These are phyloP conservation scores for Automeris io DNA, from an alignment of 2,888 invertebrate genomes.

Conservation along the genomic window DNA sequence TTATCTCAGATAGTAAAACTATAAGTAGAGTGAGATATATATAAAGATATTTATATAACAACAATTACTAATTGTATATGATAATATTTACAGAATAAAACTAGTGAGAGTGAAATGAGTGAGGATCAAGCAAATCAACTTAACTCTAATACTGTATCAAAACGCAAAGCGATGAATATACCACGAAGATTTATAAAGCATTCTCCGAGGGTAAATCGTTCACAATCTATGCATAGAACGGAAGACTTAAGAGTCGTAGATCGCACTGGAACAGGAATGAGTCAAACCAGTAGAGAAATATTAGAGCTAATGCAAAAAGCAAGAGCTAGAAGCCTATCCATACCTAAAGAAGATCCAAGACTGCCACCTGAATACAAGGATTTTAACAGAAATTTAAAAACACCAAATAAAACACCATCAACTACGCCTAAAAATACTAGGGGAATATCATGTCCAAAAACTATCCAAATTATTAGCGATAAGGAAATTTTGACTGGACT, in stretches of 20 bases:
- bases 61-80: constrained; percentile 40
- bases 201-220: constrained; percentile 68
- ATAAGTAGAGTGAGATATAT: constrained; percentile 16
- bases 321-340: constrained; percentile 66
- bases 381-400: constrained; percentile 66
- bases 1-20: constrained; percentile 42
- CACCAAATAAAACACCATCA: constrained; percentile 68
- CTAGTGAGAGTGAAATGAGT: constrained; percentile 78
- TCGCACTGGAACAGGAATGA: constrained; percentile 59
- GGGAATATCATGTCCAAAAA: constrained; percentile 73
- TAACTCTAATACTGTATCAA: constrained; percentile 34
- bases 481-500: constrained; percentile 73
- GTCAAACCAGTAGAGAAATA: constrained; percentile 66
- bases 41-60: constrained; percentile 24
- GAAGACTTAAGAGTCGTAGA: constrained; percentile 52
- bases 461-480: constrained; percentile 68
- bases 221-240: constrained; percentile 73
- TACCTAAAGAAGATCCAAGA: constrained; percentile 69
- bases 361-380: constrained; percentile 48
- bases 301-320: constrained; percentile 69
- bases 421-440: constrained; percentile 47
- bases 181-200: constrained; percentile 63
- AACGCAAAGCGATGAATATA: constrained; percentile 58
- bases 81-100: constrained; percentile 66
- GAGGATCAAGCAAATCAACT: constrained; percentile 59